A percentile compares a stretch with the other conserved stretches of the same genome.
These are phyloP conservation scores for Pammene aurita DNA, from an alignment of 2,888 invertebrate species.

Conservation along the genomic window DNA sequence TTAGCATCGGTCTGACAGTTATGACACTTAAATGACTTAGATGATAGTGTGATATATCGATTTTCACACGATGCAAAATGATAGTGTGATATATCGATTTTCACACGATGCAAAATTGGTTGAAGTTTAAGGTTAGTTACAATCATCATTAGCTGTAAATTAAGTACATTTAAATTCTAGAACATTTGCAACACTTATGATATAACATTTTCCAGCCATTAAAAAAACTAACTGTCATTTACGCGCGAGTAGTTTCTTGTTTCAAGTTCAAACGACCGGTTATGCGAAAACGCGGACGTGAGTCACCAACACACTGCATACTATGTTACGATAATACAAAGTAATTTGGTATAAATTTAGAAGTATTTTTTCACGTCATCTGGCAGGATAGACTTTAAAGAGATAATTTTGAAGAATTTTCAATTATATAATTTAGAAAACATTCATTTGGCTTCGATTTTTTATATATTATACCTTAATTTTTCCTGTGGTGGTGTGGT, in stretches of 20 bases:
- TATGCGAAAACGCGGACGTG: conserved; percentile 56
- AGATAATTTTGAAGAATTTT: too few species aligned
- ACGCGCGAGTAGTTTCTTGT: conserved; percentile 43
- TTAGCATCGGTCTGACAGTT: conserved; percentile 19
- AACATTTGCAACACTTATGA: neutral
- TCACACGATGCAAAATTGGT: neutral
- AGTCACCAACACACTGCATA: conserved; percentile 55
- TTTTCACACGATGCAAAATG: conserved; percentile 5
- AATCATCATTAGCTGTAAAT: too few species aligned
- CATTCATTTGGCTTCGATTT: too few species aligned
- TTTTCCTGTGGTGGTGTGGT: too few species aligned
- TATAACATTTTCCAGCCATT: neutral
- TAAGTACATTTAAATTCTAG: too few species aligned
- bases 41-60: neutral
- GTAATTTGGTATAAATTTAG: conserved; percentile 25
- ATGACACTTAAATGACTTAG: conserved; percentile 5
- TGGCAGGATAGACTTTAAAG: too few species aligned
- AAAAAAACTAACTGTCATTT: conserved; percentile 43
- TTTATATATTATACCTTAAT: too few species aligned
- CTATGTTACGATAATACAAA: conserved; percentile 38
- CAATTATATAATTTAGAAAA: too few species aligned
- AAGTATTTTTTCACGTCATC: conserved; percentile 35
- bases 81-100: conserved; percentile 6
- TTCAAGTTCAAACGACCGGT: conserved; percentile 50
- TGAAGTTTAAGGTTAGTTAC: neutral